Percentiles rank a stretch among this genome's conserved stretches.
These are phyloP conservation scores for Epiblema foenella DNA, from an alignment of 2,888 invertebrate species.

Conservation along the genomic window DNA sequence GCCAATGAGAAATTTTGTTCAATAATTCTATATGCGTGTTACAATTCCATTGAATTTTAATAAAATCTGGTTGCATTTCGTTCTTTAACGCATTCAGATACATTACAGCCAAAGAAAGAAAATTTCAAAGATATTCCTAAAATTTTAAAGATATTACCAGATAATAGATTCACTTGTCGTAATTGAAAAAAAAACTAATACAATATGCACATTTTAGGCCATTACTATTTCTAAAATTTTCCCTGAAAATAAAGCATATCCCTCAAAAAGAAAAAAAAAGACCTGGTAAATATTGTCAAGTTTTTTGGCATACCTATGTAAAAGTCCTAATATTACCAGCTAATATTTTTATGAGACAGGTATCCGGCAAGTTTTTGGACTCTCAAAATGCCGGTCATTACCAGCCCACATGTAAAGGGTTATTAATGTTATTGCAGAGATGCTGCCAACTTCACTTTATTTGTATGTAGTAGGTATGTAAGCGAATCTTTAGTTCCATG, in stretches of 20 bases:
- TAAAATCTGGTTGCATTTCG: not conserved
- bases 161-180: not conserved
- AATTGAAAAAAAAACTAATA: not conserved
- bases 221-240: not conserved
- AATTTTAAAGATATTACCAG: not conserved
- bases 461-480: conserved; percentile 15
- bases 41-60: not conserved
- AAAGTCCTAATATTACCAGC: too few relatives aligned
- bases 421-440: conserved; percentile 1
- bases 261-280: too few relatives aligned
- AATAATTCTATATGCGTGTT: not conserved
- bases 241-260: too few relatives aligned
- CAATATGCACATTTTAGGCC: not conserved
- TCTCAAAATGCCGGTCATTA: not conserved
- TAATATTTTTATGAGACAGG: too few relatives aligned
- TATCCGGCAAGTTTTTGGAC: too few relatives aligned
- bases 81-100: not conserved
- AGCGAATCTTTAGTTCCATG: conserved; percentile 21
- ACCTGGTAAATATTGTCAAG: too few relatives aligned
- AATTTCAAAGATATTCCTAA: not conserved
- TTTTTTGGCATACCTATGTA: too few relatives aligned
- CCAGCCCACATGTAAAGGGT: not conserved
- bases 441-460: conserved; percentile 19
- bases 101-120: not conserved
- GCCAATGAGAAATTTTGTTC: not conserved